These are phyloP conservation scores for Sarcophaga caerulescens DNA, from an alignment of 2,888 invertebrate species.

Conservation along the genomic window DNA sequence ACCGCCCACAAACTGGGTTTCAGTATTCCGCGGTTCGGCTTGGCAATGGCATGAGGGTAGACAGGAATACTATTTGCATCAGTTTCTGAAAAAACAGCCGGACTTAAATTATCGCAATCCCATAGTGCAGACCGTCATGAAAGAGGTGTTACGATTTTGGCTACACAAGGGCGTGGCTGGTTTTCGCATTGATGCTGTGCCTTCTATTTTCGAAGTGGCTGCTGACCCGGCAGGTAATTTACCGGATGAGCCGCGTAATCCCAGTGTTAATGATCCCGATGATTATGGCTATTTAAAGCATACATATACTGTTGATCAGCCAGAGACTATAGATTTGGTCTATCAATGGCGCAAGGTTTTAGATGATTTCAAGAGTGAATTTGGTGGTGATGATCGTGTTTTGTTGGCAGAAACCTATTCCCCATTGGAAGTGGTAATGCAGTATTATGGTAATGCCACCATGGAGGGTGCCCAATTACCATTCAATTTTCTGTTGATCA, in stretches of 20 bases:
- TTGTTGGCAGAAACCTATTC: slow-evolving; percentile 84
- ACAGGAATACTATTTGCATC: slow-evolving; percentile 85
- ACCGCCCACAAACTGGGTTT: slow-evolving; percentile 89
- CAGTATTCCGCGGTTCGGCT: slow-evolving; percentile 81
- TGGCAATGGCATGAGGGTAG: slow-evolving; percentile 86
- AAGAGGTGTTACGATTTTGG: slow-evolving; percentile 87
- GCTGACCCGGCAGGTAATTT: slow-evolving; percentile 73
- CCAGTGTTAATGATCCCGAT: slow-evolving; percentile 81
- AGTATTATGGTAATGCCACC: slow-evolving; percentile 83
- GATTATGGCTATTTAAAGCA: slow-evolving; percentile 84
- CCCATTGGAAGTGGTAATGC: slow-evolving; percentile 79
- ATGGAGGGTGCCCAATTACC: slow-evolving; percentile 83
- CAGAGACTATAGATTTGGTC: slow-evolving; percentile 83
- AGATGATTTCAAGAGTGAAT: slow-evolving; percentile 79
- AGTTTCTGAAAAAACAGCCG: slow-evolving; percentile 84
- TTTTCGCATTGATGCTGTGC: slow-evolving; percentile 87
- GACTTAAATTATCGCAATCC: slow-evolving; percentile 85
- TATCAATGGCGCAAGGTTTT: slow-evolving; percentile 83
- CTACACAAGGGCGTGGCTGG: slow-evolving; percentile 90
- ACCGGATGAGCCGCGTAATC: slow-evolving; percentile 82
- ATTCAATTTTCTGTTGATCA: slow-evolving; percentile 86
- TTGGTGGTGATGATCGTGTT: slow-evolving; percentile 75
- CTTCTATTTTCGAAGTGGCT: slow-evolving; percentile 77
- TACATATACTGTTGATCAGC: slow-evolving; percentile 84
- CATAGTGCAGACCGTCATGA: slow-evolving; percentile 79